Conservation (phyloP, 2,888 invertebrate genomes). For the Ophion ellenae region DNA sequence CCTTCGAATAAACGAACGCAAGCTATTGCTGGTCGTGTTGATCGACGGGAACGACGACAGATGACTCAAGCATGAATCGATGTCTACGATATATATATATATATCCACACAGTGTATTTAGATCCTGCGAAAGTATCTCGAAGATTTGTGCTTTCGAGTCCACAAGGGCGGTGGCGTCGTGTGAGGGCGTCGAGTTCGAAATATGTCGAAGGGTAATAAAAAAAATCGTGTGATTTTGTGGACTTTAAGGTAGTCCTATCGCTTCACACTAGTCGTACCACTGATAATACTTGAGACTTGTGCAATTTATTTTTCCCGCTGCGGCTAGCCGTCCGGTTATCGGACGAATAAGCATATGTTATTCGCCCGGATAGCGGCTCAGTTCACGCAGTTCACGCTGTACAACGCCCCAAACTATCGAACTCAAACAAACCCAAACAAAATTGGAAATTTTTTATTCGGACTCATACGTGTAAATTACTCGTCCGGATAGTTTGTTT, state of each 20-base stretch:
- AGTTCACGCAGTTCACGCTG: too few relatives aligned
- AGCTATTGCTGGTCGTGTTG: constrained; percentile 10
- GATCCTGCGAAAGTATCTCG: neutral
- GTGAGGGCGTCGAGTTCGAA: neutral
- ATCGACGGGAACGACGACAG: neutral
- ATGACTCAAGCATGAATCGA: constrained; percentile 1
- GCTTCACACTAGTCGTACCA: too few relatives aligned
- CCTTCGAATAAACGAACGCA: neutral
- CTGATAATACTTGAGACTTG: too few relatives aligned
- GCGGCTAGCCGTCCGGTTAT: too few relatives aligned
- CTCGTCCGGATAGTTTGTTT: too few relatives aligned
- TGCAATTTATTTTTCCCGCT: too few relatives aligned
- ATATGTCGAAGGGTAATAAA: neutral
- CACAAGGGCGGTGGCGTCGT: neutral
- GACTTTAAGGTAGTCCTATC: neutral
- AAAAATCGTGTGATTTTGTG: neutral
- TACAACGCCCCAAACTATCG: too few relatives aligned
- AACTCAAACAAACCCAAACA: too few relatives aligned
- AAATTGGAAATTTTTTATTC: too few relatives aligned
- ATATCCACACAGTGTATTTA: neutral
- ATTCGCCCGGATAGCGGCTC: too few relatives aligned
- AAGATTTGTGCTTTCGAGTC: neutral
- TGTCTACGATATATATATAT: neutral
- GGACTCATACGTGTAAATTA: too few relatives aligned
- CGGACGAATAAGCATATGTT: too few relatives aligned